Evolutionary conservation across 2,888 invertebrate species (phyloP).

Genomic region (Drosophila neotestacea): DNA sequence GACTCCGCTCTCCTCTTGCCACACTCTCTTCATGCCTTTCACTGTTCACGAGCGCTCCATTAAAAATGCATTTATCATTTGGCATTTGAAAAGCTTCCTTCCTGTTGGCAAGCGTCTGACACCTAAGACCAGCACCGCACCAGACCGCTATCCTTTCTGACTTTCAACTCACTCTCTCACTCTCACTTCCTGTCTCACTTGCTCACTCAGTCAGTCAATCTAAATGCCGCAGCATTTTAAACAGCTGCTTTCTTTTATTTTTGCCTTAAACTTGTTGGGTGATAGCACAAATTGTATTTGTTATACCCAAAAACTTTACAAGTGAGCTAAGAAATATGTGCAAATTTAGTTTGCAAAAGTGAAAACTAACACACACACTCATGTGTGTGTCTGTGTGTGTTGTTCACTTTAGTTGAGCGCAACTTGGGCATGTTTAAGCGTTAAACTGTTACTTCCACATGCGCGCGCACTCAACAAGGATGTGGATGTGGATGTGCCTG

Average conservation of each 20-base stretch:
- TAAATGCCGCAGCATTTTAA: constrained; percentile 50
- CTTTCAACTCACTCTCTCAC: constrained; percentile 13
- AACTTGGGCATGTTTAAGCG: constrained; percentile 77
- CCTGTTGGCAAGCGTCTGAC: constrained; percentile 69
- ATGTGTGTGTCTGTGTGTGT: constrained; percentile 19
- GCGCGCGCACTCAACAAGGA: constrained; percentile 52
- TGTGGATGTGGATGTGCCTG: constrained; percentile 4
- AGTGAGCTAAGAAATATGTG: constrained; percentile 58
- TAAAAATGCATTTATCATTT: constrained; percentile 79
- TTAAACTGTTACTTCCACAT: constrained; percentile 79
- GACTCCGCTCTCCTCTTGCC: constrained; percentile 23
- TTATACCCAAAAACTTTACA: constrained; percentile 46
- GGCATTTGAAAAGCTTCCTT: constrained; percentile 80
- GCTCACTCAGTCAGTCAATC: constrained; percentile 22
- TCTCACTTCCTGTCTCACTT: constrained; percentile 21
- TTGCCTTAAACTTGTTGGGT: constrained; percentile 32
- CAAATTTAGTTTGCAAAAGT: constrained; percentile 68
- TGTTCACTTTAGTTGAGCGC: constrained; percentile 50
- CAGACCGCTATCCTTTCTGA: constrained; percentile 4
- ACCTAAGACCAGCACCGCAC: constrained; percentile 47
- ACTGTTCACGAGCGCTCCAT: constrained; percentile 58
- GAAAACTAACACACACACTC: constrained; percentile 52
- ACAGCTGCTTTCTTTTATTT: constrained; percentile 37
- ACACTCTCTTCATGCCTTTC: background rate
- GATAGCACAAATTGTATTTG: constrained; percentile 69